A percentile compares a stretch with the other conserved stretches of the same genome.
phyloP scores from a whole-genome alignment of 2,113 vertebrate species.

The Bubo blakistoni region DNA sequence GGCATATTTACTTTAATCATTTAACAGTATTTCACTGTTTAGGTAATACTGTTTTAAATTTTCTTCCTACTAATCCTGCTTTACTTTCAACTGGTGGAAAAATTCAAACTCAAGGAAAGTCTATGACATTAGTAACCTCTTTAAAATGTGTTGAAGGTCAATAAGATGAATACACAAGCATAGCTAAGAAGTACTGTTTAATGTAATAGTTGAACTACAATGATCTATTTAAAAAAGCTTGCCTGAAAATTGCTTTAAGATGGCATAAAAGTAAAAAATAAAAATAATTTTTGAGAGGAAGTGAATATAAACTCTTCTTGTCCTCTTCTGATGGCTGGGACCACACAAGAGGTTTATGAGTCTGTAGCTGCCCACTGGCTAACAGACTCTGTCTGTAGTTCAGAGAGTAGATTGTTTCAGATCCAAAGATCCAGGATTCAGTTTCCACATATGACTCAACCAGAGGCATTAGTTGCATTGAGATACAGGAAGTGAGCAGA shows the following conservation, averaged over 20 bases:
- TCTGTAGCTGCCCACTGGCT: background rate
- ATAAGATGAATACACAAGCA: background rate
- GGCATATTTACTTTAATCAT: background rate
- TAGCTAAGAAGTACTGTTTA: background rate
- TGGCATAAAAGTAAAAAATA: background rate
- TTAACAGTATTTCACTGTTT: background rate
- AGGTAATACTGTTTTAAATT: background rate
- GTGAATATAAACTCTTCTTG: background rate
- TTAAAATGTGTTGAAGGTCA: background rate
- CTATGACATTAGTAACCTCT: background rate
- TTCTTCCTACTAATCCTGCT: background rate
- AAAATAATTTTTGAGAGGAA: background rate
- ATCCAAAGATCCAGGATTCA: background rate
- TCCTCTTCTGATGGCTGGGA: background rate
- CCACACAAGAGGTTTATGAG: conserved; percentile 26
- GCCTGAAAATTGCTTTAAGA: background rate
- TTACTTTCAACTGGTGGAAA: background rate
- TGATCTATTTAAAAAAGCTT: background rate
- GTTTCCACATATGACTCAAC: conserved; percentile 11
- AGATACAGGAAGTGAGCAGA: background rate
- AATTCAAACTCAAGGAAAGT: background rate
- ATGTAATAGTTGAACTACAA: background rate
- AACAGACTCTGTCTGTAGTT: background rate
- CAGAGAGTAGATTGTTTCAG: background rate
- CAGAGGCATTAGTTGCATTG: background rate